phyloP scores from a whole-genome alignment of 2,888 invertebrate genomes.

The Troides helena region DNA sequence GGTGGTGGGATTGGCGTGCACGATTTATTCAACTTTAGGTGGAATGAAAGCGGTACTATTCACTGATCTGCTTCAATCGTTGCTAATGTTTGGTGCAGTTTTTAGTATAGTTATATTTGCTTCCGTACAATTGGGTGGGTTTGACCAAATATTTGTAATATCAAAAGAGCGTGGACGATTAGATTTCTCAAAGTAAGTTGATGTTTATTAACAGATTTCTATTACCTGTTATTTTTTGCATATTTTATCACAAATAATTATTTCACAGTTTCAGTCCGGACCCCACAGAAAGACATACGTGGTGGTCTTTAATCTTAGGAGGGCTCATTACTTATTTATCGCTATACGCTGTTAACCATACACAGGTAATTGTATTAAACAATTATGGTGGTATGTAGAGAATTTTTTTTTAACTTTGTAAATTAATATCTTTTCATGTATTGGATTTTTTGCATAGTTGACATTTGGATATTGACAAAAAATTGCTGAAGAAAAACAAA shows the following conservation, averaged over 20 bases:
- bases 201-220: neutral
- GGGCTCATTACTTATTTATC: conserved; percentile 89
- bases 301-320: conserved; percentile 91
- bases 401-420: too few relatives aligned
- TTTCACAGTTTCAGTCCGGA: conserved; percentile 84
- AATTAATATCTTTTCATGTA: too few relatives aligned
- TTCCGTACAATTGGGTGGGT: conserved; percentile 84
- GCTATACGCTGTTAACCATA: conserved; percentile 93
- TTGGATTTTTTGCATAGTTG: too few relatives aligned
- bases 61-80: conserved; percentile 91
- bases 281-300: conserved; percentile 90
- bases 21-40: conserved; percentile 92
- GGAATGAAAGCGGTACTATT: conserved; percentile 95
- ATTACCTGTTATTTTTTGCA: neutral
- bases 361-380: conserved; percentile 70
- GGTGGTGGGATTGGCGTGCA: conserved; percentile 87
- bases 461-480: too few relatives aligned
- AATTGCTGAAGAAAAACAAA: too few relatives aligned
- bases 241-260: neutral
- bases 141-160: conserved; percentile 85
- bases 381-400: too few relatives aligned
- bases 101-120: conserved; percentile 89
- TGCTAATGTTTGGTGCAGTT: conserved; percentile 91
- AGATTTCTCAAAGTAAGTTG: conserved; percentile 83
- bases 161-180: conserved; percentile 86